Percentiles rank a stretch among this genome's conserved stretches.
Evolutionary conservation across 2,888 invertebrate genomes (phyloP).

Genomic region (Phortica okadai): DNA sequence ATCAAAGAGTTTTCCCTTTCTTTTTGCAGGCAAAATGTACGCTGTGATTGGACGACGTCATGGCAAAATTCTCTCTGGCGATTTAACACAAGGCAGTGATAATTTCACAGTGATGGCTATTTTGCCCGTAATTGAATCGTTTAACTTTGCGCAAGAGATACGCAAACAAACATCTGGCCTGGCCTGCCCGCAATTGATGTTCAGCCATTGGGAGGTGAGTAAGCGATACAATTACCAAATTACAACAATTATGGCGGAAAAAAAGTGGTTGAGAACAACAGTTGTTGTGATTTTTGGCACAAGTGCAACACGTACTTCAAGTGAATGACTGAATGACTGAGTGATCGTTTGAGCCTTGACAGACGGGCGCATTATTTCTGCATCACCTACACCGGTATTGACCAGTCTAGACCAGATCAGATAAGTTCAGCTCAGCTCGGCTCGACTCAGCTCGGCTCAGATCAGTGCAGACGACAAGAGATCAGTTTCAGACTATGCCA

Average conservation of each 20-base stretch:
- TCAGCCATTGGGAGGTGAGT: conserved; percentile 98
- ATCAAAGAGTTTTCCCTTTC: conserved; percentile 34
- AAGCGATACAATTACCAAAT: background rate
- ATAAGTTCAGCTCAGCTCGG: background rate
- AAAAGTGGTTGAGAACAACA: background rate
- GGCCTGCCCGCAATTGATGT: conserved; percentile 95
- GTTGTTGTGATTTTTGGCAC: conserved; percentile 50
- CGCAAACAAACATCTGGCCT: conserved; percentile 97
- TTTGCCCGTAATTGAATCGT: conserved; percentile 97
- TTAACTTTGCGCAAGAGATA: conserved; percentile 95
- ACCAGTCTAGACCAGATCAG: background rate
- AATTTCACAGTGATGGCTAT: conserved; percentile 92
- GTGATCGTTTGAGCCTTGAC: background rate
- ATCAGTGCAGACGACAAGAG: background rate
- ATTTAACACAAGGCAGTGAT: conserved; percentile 93
- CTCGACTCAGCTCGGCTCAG: background rate
- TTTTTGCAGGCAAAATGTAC: conserved; percentile 88
- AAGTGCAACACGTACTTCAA: conserved; percentile 56
- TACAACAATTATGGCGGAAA: background rate
- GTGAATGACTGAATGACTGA: background rate
- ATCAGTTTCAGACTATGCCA: conserved; percentile 37
- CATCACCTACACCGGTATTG: background rate
- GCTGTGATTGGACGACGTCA: conserved; percentile 91
- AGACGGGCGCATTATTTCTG: background rate
- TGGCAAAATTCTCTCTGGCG: conserved; percentile 92